Evolutionary conservation across 2,797 vertebrate genomes (phyloP).

Genomic region (Lindbergichthys nudifrons): DNA sequence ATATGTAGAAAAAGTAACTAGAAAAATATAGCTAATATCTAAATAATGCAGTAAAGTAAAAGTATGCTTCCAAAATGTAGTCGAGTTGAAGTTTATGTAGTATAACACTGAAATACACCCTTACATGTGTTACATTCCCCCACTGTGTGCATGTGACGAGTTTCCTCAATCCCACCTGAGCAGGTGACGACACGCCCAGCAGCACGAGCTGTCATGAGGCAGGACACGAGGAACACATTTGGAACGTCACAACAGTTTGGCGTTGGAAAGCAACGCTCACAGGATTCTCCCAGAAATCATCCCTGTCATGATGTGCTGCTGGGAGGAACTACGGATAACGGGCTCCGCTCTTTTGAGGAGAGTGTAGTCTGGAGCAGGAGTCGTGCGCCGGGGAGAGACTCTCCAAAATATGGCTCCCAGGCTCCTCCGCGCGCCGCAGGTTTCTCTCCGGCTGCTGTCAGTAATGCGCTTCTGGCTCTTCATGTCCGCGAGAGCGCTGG

Average conservation of each 20-base stretch:
- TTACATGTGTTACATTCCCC: no score
- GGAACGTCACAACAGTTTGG: neutral
- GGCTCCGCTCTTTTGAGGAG: neutral
- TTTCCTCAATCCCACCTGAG: neutral
- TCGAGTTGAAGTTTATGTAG: no score
- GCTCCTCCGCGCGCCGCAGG: neutral
- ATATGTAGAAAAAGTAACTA: no score
- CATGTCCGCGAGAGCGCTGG: slow-evolving; percentile 10
- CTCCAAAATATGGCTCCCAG: slow-evolving; percentile 35
- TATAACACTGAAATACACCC: no score
- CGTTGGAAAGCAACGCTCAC: no score
- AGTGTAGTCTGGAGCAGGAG: neutral
- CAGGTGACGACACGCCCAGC: slow-evolving; percentile 25
- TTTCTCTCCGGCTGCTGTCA: neutral
- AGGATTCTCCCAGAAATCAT: neutral
- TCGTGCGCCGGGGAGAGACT: neutral
- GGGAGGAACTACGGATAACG: neutral
- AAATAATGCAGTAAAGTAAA: no score
- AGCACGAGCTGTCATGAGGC: neutral
- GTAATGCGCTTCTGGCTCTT: slow-evolving; percentile 16
- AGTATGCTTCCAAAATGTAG: no score
- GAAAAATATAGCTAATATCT: no score
- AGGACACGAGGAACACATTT: neutral
- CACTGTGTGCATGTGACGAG: no score
- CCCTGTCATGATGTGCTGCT: neutral